Evolutionary conservation across 2,113 vertebrate species (phyloP).

Genomic region (Phylloscopus trochiloides): DNA sequence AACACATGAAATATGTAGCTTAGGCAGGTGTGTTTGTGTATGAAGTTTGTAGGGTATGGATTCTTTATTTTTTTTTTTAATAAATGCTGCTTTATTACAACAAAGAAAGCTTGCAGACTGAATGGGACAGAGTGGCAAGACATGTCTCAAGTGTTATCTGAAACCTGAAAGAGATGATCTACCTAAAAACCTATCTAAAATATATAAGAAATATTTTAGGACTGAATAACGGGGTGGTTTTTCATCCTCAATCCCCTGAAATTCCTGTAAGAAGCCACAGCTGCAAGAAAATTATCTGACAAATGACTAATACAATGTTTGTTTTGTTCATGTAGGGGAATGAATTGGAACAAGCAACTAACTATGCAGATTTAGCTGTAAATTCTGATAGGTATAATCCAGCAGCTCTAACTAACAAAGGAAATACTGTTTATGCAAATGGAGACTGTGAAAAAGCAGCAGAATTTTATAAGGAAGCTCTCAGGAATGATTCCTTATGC

Average conservation of each 20-base stretch:
- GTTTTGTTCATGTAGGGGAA: slow-evolving; percentile 82
- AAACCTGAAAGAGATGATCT: neutral
- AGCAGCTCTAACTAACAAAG: slow-evolving; percentile 93
- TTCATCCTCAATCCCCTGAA: neutral
- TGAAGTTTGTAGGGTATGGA: neutral
- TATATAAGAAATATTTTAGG: neutral
- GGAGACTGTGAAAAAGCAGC: slow-evolving; percentile 92
- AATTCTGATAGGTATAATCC: slow-evolving; percentile 93
- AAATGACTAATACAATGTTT: slow-evolving; percentile 21
- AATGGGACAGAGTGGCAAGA: neutral
- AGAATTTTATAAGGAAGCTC: slow-evolving; percentile 94
- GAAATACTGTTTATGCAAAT: slow-evolving; percentile 87
- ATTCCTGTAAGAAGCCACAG: neutral
- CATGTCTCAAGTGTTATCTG: neutral
- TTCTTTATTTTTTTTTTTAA: neutral
- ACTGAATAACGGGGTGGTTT: neutral
- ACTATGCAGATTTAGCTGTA: slow-evolving; percentile 93
- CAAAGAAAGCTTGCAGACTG: neutral
- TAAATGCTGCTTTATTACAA: neutral
- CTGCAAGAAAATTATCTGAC: neutral
- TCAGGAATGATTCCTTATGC: slow-evolving; percentile 95
- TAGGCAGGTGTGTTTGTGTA: neutral
- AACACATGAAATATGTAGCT: neutral
- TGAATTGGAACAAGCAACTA: slow-evolving; percentile 87
- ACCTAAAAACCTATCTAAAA: neutral